Base-by-base conservation (phyloP, 2,113 vertebrate species). In the Garra rufa region DNA sequence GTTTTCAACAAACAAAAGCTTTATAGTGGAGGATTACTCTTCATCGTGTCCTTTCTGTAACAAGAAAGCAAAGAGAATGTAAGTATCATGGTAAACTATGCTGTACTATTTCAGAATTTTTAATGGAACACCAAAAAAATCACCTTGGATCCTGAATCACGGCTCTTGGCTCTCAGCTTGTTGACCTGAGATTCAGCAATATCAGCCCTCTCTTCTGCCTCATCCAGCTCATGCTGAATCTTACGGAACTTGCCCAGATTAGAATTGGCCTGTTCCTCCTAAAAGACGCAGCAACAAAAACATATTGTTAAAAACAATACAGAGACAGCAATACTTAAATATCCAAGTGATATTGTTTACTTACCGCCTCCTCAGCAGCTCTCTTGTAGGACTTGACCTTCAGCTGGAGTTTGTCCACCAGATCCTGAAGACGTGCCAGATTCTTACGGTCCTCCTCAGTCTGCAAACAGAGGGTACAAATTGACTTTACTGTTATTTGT, bases 301-400 rank as follows among this genome's bases (percentile, higher is more conserved):
- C 73, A 70, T 38, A 15, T 17, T 41, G 75, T 14, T n/a, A 44
- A 48, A 34, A 41, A 82, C 14, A 78, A 55, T n/a, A 19, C 43
- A 77, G 55, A 73, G 6, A 26, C 9, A 67, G 8, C 41, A 69
- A 38, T 50, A 11, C 28, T 34, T 75, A 13, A 44, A 4, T 63
- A 38, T 6, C 34, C 8, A 9, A 50, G 1, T n/a, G 34, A 48
- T 28, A 52, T 59, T 30, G 41, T 11, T 52, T 30, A 92, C 92
- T 90, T 81, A 93, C 92, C 15, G 92, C 92, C 70, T 95, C 96
- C 76, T 96, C 96, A 0, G 95, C 89, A 85, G 93, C 30, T 86
- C 95, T 92, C 87, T 96, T 96, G 86, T 95, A 96, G 50, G 95
- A 94, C 73, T 95, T 95, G 86, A 95, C 94, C 86, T 95, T 95